Conservation (phyloP, 2,888 invertebrate species). For the Eupithecia abbreviata region DNA sequence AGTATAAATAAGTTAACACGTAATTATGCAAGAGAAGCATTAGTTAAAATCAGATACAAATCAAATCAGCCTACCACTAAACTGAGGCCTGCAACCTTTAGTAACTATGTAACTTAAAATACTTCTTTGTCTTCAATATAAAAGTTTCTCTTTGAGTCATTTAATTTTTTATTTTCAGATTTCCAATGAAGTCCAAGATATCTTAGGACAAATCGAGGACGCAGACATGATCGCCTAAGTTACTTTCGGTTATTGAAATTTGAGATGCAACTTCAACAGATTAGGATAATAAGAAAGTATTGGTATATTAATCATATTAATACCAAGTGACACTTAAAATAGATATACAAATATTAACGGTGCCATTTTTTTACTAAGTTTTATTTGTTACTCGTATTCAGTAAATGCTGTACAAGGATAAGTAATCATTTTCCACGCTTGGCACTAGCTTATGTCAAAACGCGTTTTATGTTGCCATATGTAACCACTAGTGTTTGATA, state of each 20-base stretch:
- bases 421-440: too few species aligned
- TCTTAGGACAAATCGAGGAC: constrained; percentile 51
- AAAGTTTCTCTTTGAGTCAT: not conserved
- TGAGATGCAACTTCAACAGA: not conserved
- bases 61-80: not conserved
- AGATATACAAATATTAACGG: not conserved
- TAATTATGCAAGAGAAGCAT: too few species aligned
- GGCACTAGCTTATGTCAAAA: too few species aligned
- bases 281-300: not conserved
- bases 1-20: too few species aligned
- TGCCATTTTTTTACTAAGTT: not conserved
- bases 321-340: not conserved
- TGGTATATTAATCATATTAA: constrained; percentile 1
- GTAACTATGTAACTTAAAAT: not conserved
- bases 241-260: not conserved
- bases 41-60: not conserved
- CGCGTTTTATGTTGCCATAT: too few species aligned
- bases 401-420: not conserved
- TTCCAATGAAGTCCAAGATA: constrained; percentile 53
- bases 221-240: constrained; percentile 17
- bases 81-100: not conserved
- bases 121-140: not conserved
- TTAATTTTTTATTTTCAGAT: constrained; percentile 48
- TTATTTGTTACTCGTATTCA: not conserved
- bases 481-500: too few species aligned